Percentiles rank a stretch among this genome's conserved stretches.
phyloP scores from a whole-genome alignment of 2,888 invertebrate species.

The Euzetes globulus region DNA sequence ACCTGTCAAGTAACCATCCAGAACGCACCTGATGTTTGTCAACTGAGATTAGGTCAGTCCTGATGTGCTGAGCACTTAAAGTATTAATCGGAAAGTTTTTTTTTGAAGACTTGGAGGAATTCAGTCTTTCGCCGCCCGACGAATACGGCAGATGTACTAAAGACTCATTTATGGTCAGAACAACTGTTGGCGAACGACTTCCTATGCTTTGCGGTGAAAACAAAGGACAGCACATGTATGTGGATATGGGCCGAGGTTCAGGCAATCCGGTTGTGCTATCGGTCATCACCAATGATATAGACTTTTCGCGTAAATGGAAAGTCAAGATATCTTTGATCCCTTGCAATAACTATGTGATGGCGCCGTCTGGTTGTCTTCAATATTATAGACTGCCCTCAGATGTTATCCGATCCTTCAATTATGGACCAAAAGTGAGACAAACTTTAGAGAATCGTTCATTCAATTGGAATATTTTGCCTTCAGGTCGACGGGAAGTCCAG shows the following conservation, averaged over 20 bases:
- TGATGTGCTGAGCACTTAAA: too few relatives aligned
- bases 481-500: slow-evolving; percentile 39
- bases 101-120: slow-evolving; percentile 63
- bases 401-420: slow-evolving; percentile 42
- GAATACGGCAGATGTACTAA: slow-evolving; percentile 61
- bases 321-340: slow-evolving; percentile 40
- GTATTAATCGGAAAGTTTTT: too few relatives aligned
- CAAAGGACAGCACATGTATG: slow-evolving; percentile 74
- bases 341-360: slow-evolving; percentile 41
- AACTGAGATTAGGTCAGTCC: slow-evolving; percentile 56
- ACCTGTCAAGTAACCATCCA: slow-evolving; percentile 75
- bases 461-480: slow-evolving; percentile 2
- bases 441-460: background rate
- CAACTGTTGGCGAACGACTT: slow-evolving; percentile 46
- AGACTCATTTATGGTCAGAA: slow-evolving; percentile 63
- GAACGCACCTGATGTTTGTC: slow-evolving; percentile 75
- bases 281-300: slow-evolving; percentile 44
- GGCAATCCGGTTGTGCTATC: slow-evolving; percentile 72
- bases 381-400: slow-evolving; percentile 42
- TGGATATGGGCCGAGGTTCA: slow-evolving; percentile 66
- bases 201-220: slow-evolving; percentile 74
- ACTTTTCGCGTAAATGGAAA: slow-evolving; percentile 38
- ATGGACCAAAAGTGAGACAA: slow-evolving; percentile 37
- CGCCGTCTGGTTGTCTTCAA: slow-evolving; percentile 43
- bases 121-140: slow-evolving; percentile 48